Conservation (phyloP, 2,888 invertebrate species). For the Phortica magna region DNA sequence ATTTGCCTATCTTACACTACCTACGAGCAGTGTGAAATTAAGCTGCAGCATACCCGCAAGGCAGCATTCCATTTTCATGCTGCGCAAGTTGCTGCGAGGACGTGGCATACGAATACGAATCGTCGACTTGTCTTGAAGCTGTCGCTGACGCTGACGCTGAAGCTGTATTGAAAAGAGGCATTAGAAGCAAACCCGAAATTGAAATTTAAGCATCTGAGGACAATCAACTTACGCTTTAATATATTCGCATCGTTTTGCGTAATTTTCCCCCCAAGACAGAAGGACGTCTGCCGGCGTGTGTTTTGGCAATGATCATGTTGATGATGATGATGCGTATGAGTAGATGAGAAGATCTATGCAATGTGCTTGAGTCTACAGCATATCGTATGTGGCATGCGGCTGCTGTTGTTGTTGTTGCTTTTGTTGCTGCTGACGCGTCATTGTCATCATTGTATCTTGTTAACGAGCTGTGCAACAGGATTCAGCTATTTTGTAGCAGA, state of each 20-base stretch:
- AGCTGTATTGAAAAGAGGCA: neutral
- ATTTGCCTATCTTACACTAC: conserved; percentile 13
- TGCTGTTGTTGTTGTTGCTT: conserved; percentile 22
- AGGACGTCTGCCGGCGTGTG: neutral
- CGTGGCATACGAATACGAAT: conserved; percentile 41
- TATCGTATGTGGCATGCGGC: conserved; percentile 47
- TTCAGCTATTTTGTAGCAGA: conserved; percentile 67
- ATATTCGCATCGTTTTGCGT: conserved; percentile 9
- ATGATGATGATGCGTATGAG: neutral
- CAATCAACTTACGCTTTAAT: conserved; percentile 59
- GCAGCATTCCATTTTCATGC: conserved; percentile 61
- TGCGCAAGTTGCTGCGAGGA: conserved; percentile 15
- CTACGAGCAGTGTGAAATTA: conserved; percentile 53
- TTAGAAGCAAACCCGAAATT: conserved; percentile 6
- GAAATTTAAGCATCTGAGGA: conserved; percentile 48
- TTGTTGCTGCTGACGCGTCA: neutral
- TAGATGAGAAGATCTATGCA: conserved; percentile 64
- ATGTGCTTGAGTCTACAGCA: conserved; percentile 60
- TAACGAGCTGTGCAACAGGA: conserved; percentile 73
- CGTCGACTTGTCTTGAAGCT: conserved; percentile 50
- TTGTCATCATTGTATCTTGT: conserved; percentile 62
- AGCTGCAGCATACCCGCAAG: conserved; percentile 56
- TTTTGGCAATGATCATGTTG: neutral
- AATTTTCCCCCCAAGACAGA: neutral
- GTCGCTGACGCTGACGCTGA: neutral